Evolutionary conservation across 1,140 invertebrate species (phyloP).

Genomic region (Bradysia coprophila): DNA sequence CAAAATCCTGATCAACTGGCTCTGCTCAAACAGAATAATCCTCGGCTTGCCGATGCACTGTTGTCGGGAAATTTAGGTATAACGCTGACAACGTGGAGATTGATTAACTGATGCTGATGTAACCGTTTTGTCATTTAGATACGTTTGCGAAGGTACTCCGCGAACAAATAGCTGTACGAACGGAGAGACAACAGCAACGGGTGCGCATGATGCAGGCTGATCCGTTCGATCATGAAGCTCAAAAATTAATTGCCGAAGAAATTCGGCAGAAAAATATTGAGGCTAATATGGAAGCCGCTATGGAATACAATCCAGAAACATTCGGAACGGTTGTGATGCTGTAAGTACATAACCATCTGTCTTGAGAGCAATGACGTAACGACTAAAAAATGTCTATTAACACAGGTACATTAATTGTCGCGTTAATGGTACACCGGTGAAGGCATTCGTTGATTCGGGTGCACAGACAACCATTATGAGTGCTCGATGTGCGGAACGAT

Average conservation of each 20-base stretch:
- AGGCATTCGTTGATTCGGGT: slow-evolving; percentile 95
- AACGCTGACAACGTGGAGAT: too few species aligned
- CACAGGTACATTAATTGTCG: slow-evolving; percentile 73
- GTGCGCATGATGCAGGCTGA: slow-evolving; percentile 79
- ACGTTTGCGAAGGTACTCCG: slow-evolving; percentile 63
- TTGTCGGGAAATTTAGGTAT: slow-evolving; percentile 65
- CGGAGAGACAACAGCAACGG: slow-evolving; percentile 63
- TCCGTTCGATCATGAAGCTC: slow-evolving; percentile 89
- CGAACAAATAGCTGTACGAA: slow-evolving; percentile 59
- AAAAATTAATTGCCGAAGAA: slow-evolving; percentile 86
- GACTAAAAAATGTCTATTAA: neutral
- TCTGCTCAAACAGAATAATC: slow-evolving; percentile 85
- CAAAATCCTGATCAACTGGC: slow-evolving; percentile 85
- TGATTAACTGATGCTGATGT: too few species aligned
- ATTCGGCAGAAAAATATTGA: slow-evolving; percentile 93
- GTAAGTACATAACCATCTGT: slow-evolving; percentile 22
- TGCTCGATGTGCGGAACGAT: slow-evolving; percentile 75
- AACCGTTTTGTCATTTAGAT: too few species aligned
- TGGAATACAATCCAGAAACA: slow-evolving; percentile 95
- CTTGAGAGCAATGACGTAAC: too few species aligned
- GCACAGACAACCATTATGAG: slow-evolving; percentile 93
- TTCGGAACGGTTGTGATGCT: slow-evolving; percentile 96
- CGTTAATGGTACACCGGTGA: slow-evolving; percentile 89
- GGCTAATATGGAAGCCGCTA: slow-evolving; percentile 95
- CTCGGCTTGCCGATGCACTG: slow-evolving; percentile 75